These are phyloP conservation scores for Zaprionus vittiger DNA, from an alignment of 1,140 invertebrate genomes.

Conservation along the genomic window DNA sequence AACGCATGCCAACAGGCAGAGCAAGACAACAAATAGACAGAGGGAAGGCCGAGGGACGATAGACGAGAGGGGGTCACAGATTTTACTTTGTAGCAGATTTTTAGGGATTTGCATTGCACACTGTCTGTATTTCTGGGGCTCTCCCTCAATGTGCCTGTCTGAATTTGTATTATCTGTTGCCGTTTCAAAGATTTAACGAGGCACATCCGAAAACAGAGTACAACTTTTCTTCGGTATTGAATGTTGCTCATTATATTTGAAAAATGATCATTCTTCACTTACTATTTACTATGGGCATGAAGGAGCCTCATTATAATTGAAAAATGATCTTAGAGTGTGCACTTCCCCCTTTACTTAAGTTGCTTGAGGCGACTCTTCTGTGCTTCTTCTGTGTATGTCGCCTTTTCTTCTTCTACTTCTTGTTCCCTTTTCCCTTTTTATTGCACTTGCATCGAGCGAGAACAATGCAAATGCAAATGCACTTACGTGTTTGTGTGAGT, in stretches of 20 bases:
- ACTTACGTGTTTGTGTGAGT: background rate
- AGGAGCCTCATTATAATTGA: slow-evolving; percentile 3
- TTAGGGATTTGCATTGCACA: slow-evolving; percentile 15
- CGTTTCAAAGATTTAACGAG: background rate
- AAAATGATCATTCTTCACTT: background rate
- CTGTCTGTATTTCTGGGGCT: background rate
- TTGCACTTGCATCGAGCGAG: background rate
- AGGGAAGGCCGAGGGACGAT: too few species aligned
- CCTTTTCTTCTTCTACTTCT: background rate
- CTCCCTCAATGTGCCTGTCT: background rate
- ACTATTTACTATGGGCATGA: background rate
- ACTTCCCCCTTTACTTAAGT: background rate
- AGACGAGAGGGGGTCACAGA: background rate
- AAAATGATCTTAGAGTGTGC: background rate
- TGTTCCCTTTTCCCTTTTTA: background rate
- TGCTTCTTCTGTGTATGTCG: background rate
- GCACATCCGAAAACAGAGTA: background rate
- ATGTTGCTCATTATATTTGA: background rate
- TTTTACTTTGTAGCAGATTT: slow-evolving; percentile 17
- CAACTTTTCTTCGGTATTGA: background rate
- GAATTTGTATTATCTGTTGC: background rate
- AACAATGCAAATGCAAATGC: slow-evolving; percentile 18
- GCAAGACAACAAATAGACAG: background rate
- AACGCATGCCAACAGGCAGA: slow-evolving; percentile 20
- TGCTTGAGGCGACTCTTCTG: slow-evolving; percentile 1